Evolutionary conservation across 2,113 vertebrate genomes (phyloP).

Genomic region (Albula goreensis): DNA sequence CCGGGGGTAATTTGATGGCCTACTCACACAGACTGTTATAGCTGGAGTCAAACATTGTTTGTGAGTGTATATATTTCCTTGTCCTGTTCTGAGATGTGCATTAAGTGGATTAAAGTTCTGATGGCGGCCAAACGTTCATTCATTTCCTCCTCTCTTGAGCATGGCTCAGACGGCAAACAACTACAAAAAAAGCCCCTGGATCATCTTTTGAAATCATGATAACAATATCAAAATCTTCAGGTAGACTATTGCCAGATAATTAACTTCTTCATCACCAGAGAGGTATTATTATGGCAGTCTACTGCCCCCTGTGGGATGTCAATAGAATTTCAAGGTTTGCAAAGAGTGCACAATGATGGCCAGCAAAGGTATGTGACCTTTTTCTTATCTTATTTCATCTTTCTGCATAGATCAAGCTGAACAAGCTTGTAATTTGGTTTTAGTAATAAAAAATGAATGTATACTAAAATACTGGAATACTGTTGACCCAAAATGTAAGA

Average conservation of each 20-base stretch:
- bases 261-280: neutral
- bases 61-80: slow-evolving; percentile 40
- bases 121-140: slow-evolving; percentile 60
- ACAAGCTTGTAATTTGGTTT: too few species aligned
- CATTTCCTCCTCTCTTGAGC: slow-evolving; percentile 54
- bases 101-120: slow-evolving; percentile 62
- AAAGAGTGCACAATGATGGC: neutral
- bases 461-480: too few species aligned
- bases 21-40: slow-evolving; percentile 48
- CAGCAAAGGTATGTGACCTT: neutral
- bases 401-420: neutral
- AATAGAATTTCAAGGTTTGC: neutral
- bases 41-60: slow-evolving; percentile 37
- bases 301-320: neutral
- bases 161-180: slow-evolving; percentile 41
- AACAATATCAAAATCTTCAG: slow-evolving; percentile 46
- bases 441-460: too few species aligned
- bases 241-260: neutral
- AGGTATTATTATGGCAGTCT: slow-evolving; percentile 6
- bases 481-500: too few species aligned
- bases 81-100: slow-evolving; percentile 52
- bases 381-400: neutral
- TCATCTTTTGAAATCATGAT: slow-evolving; percentile 48
- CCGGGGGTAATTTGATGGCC: slow-evolving; percentile 42
- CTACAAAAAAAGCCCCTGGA: slow-evolving; percentile 45